Conservation (phyloP, 2,113 vertebrate species). For the Gavialis gangeticus region DNA sequence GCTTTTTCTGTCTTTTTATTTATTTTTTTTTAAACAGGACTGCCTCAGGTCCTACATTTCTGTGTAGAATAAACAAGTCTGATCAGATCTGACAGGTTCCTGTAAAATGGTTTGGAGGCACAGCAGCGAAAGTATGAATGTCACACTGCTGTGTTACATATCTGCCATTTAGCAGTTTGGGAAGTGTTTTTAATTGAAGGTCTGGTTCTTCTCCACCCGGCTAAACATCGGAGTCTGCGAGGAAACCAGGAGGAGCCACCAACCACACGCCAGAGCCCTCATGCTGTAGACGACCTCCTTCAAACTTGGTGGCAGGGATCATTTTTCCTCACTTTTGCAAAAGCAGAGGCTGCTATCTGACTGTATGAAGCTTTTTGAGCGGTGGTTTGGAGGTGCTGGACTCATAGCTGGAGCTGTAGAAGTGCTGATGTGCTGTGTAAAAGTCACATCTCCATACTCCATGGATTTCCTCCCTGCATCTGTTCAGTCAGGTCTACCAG, state of each 20-base stretch:
- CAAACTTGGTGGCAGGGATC: not conserved
- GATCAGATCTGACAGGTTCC: slow-evolving; percentile 77
- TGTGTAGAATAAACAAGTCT: slow-evolving; percentile 76
- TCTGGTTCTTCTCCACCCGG: slow-evolving; percentile 20
- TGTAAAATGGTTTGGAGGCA: slow-evolving; percentile 69
- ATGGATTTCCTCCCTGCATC: not conserved
- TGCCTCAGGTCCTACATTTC: slow-evolving; percentile 72
- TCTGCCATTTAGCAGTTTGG: slow-evolving; percentile 56
- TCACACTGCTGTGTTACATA: slow-evolving; percentile 64
- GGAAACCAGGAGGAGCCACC: not conserved
- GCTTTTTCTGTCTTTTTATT: slow-evolving; percentile 56
- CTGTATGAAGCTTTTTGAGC: not conserved
- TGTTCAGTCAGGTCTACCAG: not conserved
- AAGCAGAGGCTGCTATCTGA: not conserved
- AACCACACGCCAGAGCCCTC: not conserved
- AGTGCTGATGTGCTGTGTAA: not conserved
- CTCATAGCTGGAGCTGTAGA: not conserved
- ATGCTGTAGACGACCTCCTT: not conserved
- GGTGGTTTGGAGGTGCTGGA: not conserved
- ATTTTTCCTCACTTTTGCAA: not conserved
- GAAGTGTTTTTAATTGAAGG: slow-evolving; percentile 60
- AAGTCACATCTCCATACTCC: not conserved
- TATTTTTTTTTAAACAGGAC: slow-evolving; percentile 11
- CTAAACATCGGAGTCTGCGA: not conserved
- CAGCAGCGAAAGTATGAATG: slow-evolving; percentile 67